These are phyloP conservation scores for Trichomalopsis sarcophagae DNA, from an alignment of 1,140 invertebrate genomes.

Conservation along the genomic window DNA sequence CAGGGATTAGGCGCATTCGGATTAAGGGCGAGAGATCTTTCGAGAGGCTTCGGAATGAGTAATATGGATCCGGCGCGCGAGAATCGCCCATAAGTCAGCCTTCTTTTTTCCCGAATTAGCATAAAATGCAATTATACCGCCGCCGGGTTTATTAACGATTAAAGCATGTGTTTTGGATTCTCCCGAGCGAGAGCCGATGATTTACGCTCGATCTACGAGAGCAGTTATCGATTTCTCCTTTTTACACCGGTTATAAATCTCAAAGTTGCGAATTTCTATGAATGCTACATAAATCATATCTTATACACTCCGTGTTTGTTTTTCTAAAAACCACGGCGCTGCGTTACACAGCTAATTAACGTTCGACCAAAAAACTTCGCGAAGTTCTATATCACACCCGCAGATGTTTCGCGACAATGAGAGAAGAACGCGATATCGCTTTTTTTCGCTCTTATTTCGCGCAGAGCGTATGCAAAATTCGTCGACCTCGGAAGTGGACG, in stretches of 20 bases:
- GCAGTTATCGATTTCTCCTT: neutral
- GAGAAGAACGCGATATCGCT: neutral
- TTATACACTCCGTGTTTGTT: neutral
- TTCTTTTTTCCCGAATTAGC: constrained; percentile 32
- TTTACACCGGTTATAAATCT: neutral
- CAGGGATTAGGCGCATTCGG: neutral
- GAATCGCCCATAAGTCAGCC: constrained; percentile 36
- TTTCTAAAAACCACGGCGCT: neutral
- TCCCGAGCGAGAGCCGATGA: neutral
- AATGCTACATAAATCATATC: neutral
- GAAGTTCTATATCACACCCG: neutral
- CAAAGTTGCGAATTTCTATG: neutral
- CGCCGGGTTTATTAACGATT: constrained; percentile 23
- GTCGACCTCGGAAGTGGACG: constrained; percentile 26
- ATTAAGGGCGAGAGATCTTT: constrained; percentile 32
- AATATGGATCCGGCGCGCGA: constrained; percentile 23
- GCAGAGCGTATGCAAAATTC: constrained; percentile 2
- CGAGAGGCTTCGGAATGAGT: constrained; percentile 24
- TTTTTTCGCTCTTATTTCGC: neutral
- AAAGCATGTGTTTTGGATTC: constrained; percentile 15
- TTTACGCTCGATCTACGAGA: constrained; percentile 10
- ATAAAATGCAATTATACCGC: constrained; percentile 43
- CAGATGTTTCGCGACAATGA: neutral
- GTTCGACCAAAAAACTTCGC: neutral
- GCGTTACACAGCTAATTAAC: neutral